Evolutionary conservation across 2,888 invertebrate species (phyloP), one percentile per base, ranked within the genome.

Genomic region (Desoria tigrina): DNA sequence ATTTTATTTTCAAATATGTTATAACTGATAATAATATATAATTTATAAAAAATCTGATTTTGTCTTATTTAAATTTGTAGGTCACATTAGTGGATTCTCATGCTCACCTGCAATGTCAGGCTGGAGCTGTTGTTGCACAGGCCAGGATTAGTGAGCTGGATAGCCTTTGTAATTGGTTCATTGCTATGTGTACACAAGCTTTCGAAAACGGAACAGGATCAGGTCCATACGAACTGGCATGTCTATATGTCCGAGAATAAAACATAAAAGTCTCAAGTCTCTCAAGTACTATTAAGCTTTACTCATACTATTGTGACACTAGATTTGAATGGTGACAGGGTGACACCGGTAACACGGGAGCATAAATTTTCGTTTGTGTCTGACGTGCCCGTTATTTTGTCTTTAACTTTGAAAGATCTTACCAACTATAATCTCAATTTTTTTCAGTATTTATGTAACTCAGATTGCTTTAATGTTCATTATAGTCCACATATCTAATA

Each of bases 11-110:
- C 2, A 18, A 18, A 11, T 11, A 11, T 54, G 26, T 54, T 23
- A 54, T 32, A 32, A 32, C 32, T 32, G 11, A 32, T 32, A 32
- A 32, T 32, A 11, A 32, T 32, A 32, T 32, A 9, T 53, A 26
- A 50, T 16, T 9, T n/a, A 18, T 11, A 50, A 9, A 9, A 50
- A 50, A 16, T 50, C n/a, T n/a, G n/a, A n/a, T n/a, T 24, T 51
- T 7, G n/a, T 39, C 9, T 16, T 42, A 26, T 63, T 66, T 28
- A 42, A 51, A 51, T 24, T 54, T 26, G 54, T 54, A 73, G 72
- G 63, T 74, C 37, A 69, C 73, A 16, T 51, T 75, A 28, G 55
- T 75, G 16, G 75, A 75, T 61, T 67, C 68, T 37, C 75, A 75
- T 63, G 62, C 70, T 27, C 75, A 75, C 51, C n/a, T 50, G 14